Evolutionary conservation across 1,140 invertebrate species (phyloP).

Genomic region (Procambarus clarkii): DNA sequence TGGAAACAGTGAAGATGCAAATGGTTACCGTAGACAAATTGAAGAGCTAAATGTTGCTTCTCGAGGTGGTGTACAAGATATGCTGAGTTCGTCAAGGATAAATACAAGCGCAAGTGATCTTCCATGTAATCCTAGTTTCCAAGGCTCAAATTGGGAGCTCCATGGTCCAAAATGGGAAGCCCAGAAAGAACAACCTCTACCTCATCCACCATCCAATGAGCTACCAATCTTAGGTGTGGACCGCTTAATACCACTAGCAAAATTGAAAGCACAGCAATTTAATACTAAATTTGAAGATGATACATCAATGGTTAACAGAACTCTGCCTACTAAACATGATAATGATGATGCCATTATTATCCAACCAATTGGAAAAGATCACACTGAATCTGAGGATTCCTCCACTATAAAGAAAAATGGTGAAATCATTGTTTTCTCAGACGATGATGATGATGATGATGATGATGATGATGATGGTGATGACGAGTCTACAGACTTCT

Average conservation of each 20-base stretch:
- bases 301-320: background rate
- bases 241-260: background rate
- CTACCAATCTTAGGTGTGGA: constrained; percentile 22
- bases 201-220: constrained; percentile 5
- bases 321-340: background rate
- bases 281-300: background rate
- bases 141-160: constrained; percentile 64
- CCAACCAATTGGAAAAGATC: background rate
- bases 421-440: background rate
- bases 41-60: constrained; percentile 51
- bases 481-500: constrained; percentile 11
- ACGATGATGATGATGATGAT: too few species aligned
- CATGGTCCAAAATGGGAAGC: background rate
- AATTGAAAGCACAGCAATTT: background rate
- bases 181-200: background rate
- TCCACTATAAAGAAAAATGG: background rate
- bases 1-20: constrained; percentile 49
- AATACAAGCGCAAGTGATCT: constrained; percentile 47
- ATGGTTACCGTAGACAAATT: constrained; percentile 26
- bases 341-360: background rate
- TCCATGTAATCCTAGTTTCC: background rate
- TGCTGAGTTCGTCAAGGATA: constrained; percentile 42
- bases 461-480: background rate
- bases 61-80: constrained; percentile 55
- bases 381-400: background rate